Base-by-base conservation (phyloP, 2,113 vertebrate species). In the Nyctibius bracteatus region DNA sequence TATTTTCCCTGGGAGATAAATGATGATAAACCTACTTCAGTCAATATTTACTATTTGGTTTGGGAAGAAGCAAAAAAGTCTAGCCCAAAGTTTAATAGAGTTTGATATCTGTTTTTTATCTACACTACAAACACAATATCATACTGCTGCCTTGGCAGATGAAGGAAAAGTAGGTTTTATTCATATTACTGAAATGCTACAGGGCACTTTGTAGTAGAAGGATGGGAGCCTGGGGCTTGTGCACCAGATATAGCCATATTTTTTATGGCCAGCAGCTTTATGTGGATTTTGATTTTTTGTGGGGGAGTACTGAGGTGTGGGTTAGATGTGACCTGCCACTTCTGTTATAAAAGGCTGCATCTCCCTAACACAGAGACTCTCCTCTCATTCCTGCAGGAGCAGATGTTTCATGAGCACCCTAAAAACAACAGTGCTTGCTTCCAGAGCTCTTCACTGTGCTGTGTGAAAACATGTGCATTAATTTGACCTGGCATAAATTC, bases 31-130 rank as follows among this genome's bases (percentile, higher is more conserved):
- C 72, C 33, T 78, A 51, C 47, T 89, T 90, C 85, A 75, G 87
- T 94, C 94, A 95, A 96, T 95, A 95, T 96, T 96, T 85, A 91
- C 84, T 75, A 81, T 82, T 61, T 91, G 52, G 52, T 75, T 84
- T 30, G 44, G 21, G 43, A 94, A 86, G 57, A 66, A 66, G 79
- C 19, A 86, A 74, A 80, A 49, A 82, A 90, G 46, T 67, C 75
- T 73, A 65, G 31, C 49, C 46, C 63, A 49, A 79, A 94, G 58
- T 88, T 86, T 82, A 86, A 92, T 90, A 80, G 86, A 84, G 22
- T 86, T 78, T 92, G 55, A 72, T 71, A 73, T 59, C 61, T 89
- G 52, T 10, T 92, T 94, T 91, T 79, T 72, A 81, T 79, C 86
- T 95, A 46, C 12, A 37, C 43, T 81, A 55, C 57, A 85, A 87